Base-by-base conservation (phyloP, 1,140 invertebrate genomes). In the Pteromalus puparum region DNA sequence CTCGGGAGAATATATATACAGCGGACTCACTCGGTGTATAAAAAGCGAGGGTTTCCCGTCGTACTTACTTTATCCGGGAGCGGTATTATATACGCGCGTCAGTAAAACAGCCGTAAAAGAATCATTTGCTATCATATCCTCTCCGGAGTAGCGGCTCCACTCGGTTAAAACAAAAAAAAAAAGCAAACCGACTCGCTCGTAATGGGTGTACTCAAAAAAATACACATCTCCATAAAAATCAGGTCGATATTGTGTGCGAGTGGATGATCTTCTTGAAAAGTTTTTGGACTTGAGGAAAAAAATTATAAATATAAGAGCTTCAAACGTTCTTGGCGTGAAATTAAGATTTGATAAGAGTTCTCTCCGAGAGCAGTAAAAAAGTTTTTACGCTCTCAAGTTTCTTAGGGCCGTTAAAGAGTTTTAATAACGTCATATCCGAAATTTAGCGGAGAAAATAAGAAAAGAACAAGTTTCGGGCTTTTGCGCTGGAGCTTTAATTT, bases 111-210 rank as follows among this genome's bases (percentile, higher is more conserved):
- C 26, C 34, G 24, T 46, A 80, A 80, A 26, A n/a, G 26, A 67
- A 61, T 78, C 26, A 78, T 78, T 78, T 53, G 18, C 53, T 78
- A 0, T 78, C 28, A 65, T 61, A 42, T 42, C 38, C 38, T 42
- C 6, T 42, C 1, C 10, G 5, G 2, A 34, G 2, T 34, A 5
- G 5, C 7, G 10, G 38, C 38, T 42, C 30, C 30, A 4, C 30
- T 34, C 30, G 38, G 38, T 42, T 42, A 9, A 42, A 7, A 42
- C 38, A 42, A 42, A 42, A 9, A 42, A 42, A 42, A 42, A 42
- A 42, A 34, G 30, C 10, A 42, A 42, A 12, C 38, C 9, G 1
- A 42, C 10, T 42, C 38, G 38, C 38, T 9, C 38, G 38, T 42
- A 42, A 42, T 42, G 38, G 38, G 38, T 42, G 38, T 42, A 42